Conservation (phyloP, 2,888 invertebrate genomes). For the Apoderus coryli region DNA sequence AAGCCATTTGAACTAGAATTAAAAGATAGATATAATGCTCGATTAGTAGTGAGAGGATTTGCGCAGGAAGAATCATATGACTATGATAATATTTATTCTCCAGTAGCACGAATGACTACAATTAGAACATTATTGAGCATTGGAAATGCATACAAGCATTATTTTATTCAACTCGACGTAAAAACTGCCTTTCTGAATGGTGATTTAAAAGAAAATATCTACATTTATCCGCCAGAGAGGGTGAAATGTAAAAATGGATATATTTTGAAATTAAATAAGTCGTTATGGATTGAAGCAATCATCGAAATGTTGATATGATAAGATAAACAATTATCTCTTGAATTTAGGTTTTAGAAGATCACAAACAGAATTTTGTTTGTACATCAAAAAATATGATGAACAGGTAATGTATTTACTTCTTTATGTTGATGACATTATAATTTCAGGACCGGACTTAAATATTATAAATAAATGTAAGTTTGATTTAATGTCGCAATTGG, state of each 20-base stretch:
- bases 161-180: conserved; percentile 15
- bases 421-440: conserved; percentile 1
- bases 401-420: not conserved
- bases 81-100: conserved; percentile 22
- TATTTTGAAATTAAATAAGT: conserved; percentile 8
- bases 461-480: not conserved
- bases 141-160: not conserved
- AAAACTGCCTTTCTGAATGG: conserved; percentile 18
- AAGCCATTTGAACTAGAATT: conserved; percentile 12
- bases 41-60: conserved; percentile 20
- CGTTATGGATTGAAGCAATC: no score
- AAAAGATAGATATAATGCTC: conserved; percentile 18
- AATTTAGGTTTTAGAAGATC: no score
- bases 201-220: conserved; percentile 7
- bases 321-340: no score
- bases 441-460: not conserved
- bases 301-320: no score
- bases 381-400: not conserved
- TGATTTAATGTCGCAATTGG: not conserved
- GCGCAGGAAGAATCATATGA: conserved; percentile 20
- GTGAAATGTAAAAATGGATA: no score
- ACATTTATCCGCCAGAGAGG: no score
- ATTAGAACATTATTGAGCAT: conserved; percentile 15
- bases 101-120: conserved; percentile 20
- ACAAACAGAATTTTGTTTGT: no score